A percentile compares a stretch with the other conserved stretches of the same genome.
phyloP scores from a whole-genome alignment of 2,888 invertebrate genomes.

The Lasioglossum calceatum region DNA sequence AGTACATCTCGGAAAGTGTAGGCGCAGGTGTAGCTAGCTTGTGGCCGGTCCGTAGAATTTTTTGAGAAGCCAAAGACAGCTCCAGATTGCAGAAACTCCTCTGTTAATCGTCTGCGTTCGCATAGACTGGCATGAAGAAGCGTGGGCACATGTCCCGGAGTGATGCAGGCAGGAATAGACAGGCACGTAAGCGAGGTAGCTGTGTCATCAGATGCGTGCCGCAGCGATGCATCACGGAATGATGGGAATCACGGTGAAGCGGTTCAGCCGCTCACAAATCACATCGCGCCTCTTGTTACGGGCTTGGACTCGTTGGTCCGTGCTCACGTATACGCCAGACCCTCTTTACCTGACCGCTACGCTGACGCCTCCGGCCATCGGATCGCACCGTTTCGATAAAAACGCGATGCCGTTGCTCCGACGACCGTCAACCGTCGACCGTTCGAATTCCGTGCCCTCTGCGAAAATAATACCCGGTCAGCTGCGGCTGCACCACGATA shows the following conservation, averaged over 20 bases:
- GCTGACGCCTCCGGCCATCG: slow-evolving; percentile 37
- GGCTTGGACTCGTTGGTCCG: slow-evolving; percentile 20
- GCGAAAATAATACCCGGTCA: slow-evolving; percentile 34
- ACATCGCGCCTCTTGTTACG: slow-evolving; percentile 66
- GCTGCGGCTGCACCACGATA: slow-evolving; percentile 28
- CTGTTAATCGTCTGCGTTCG: neutral
- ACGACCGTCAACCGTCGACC: slow-evolving; percentile 22
- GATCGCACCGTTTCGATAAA: slow-evolving; percentile 40
- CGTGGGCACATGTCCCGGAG: neutral
- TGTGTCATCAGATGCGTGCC: slow-evolving; percentile 80
- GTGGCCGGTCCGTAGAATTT: neutral
- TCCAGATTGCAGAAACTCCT: neutral
- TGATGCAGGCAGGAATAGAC: slow-evolving; percentile 18
- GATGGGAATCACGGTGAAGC: slow-evolving; percentile 78
- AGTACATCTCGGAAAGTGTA: too few relatives aligned
- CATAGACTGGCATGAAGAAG: slow-evolving; percentile 1
- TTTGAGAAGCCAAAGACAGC: neutral
- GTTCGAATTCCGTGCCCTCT: slow-evolving; percentile 36
- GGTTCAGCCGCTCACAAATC: slow-evolving; percentile 78
- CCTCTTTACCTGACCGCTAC: slow-evolving; percentile 30
- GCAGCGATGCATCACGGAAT: slow-evolving; percentile 82
- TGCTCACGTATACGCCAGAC: slow-evolving; percentile 20
- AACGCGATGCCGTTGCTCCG: slow-evolving; percentile 36
- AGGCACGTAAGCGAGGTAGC: slow-evolving; percentile 56
- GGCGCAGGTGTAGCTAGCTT: too few relatives aligned